Percentiles rank a stretch among this genome's conserved stretches.
Evolutionary conservation across 2,797 vertebrate genomes (phyloP).

Genomic region (Discoglossus pictus): DNA sequence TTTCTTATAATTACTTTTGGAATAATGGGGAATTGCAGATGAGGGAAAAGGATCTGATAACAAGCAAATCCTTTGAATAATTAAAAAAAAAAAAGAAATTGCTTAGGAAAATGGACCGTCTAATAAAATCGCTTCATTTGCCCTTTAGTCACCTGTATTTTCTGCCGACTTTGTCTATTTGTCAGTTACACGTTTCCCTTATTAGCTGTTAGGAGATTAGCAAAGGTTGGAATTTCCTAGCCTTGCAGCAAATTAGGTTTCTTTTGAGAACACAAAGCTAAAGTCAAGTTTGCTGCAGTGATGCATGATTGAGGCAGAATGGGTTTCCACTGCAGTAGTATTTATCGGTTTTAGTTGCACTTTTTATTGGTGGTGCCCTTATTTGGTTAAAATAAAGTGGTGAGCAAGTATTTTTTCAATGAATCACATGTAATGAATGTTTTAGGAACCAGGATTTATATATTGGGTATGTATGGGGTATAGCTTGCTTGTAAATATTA

Average conservation of each 20-base stretch:
- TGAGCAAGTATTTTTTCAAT: too few species aligned
- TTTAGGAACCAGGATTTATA: too few species aligned
- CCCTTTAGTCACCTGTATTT: constrained; percentile 34
- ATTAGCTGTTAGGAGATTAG: constrained; percentile 22
- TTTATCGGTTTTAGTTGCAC: too few species aligned
- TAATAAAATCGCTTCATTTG: constrained; percentile 35
- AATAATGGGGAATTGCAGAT: constrained; percentile 45
- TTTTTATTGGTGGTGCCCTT: too few species aligned
- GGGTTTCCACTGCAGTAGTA: too few species aligned
- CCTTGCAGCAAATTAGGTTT: constrained; percentile 18
- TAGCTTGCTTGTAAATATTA: too few species aligned
- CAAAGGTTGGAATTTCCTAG: constrained; percentile 9
- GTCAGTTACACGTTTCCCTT: constrained; percentile 26
- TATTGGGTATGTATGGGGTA: too few species aligned
- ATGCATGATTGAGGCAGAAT: too few species aligned
- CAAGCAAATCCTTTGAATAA: constrained; percentile 40
- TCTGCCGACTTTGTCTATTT: constrained; percentile 28
- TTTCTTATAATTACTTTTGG: constrained; percentile 46
- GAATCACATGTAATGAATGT: too few species aligned
- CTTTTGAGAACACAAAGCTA: not conserved
- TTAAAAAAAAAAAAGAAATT: constrained; percentile 32
- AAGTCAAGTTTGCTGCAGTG: too few species aligned
- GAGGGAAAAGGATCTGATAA: constrained; percentile 41
- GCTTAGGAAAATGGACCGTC: constrained; percentile 19
- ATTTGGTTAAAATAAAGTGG: too few species aligned